These are phyloP conservation scores for Drosophila meridiana DNA, from an alignment of 2,888 invertebrate species.

Conservation along the genomic window DNA sequence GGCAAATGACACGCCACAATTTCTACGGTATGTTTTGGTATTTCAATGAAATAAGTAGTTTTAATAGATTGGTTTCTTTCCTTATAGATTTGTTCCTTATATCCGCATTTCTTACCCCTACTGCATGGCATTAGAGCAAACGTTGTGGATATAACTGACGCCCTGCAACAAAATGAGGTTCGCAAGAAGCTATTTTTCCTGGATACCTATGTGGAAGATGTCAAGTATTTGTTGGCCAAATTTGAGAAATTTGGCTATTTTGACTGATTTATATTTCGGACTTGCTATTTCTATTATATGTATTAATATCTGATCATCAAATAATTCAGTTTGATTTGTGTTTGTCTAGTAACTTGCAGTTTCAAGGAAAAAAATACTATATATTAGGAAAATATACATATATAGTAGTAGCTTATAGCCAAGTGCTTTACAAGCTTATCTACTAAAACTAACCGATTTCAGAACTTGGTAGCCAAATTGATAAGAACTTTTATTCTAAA, in stretches of 20 bases:
- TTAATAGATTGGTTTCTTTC: slow-evolving; percentile 24
- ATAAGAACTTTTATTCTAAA: no score
- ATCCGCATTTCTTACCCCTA: slow-evolving; percentile 40
- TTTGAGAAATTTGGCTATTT: slow-evolving; percentile 48
- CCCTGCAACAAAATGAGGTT: slow-evolving; percentile 19
- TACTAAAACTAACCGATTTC: no score
- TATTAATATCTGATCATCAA: background rate
- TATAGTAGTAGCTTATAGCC: no score
- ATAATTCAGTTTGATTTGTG: no score
- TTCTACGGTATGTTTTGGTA: slow-evolving; percentile 50
- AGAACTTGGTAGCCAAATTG: no score
- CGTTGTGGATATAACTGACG: background rate
- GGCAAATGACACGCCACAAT: slow-evolving; percentile 49
- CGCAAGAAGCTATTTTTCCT: slow-evolving; percentile 25
- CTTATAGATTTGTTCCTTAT: slow-evolving; percentile 35
- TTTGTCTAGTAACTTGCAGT: no score
- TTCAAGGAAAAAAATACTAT: no score
- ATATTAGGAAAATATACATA: no score
- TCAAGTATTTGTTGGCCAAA: slow-evolving; percentile 27
- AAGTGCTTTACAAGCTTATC: no score
- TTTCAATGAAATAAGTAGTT: slow-evolving; percentile 21
- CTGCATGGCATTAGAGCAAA: slow-evolving; percentile 19
- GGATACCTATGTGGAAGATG: slow-evolving; percentile 35
- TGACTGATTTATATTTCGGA: slow-evolving; percentile 13
- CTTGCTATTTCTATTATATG: background rate